These are phyloP conservation scores for Nylanderia fulva DNA, from an alignment of 1,140 invertebrate genomes.

Conservation along the genomic window DNA sequence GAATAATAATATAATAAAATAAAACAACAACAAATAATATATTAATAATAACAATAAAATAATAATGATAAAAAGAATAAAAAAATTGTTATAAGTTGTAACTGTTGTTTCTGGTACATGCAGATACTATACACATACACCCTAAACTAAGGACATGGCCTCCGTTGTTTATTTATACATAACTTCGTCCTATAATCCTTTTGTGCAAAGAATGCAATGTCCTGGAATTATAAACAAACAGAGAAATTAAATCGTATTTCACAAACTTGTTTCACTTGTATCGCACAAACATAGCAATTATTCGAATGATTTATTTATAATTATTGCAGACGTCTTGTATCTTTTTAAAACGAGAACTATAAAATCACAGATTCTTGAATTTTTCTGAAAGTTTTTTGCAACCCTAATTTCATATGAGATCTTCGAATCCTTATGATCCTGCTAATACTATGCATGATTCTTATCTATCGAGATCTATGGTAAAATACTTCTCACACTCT, in stretches of 20 bases:
- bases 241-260: neutral
- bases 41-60: conserved; percentile 60
- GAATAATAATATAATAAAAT: conserved; percentile 44
- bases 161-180: conserved; percentile 59
- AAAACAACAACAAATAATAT: conserved; percentile 39
- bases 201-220: conserved; percentile 24
- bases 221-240: conserved; percentile 35
- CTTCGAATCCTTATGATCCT: neutral
- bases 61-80: conserved; percentile 66
- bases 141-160: conserved; percentile 35
- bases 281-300: neutral
- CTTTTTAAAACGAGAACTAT: neutral
- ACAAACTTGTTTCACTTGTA: neutral
- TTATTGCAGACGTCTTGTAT: neutral
- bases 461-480: conserved; percentile 24
- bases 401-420: neutral
- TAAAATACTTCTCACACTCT: neutral
- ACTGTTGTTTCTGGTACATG: conserved; percentile 74
- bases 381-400: neutral
- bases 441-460: conserved; percentile 30
- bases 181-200: conserved; percentile 51
- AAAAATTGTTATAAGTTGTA: conserved; percentile 75
- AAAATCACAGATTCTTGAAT: conserved; percentile 10
- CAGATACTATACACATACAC: conserved; percentile 54
- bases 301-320: neutral